Base-by-base conservation (phyloP, 2,797 vertebrate species). In the Vespertilio murinus region DNA sequence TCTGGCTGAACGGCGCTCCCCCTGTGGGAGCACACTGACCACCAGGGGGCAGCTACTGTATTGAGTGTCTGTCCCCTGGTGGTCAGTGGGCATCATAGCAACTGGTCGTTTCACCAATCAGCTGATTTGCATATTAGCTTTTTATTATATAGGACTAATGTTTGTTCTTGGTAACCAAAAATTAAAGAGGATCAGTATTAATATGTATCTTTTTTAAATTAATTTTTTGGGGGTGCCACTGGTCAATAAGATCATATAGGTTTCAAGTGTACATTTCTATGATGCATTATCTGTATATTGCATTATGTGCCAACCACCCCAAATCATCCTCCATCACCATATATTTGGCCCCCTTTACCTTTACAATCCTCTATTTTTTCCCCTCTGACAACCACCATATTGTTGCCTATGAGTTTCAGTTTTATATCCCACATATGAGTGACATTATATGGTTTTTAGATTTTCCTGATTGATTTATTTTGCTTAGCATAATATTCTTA, bases 81-180 rank as follows among this genome's bases (percentile, higher is more conserved):
- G 12, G 59, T 61, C 5, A 59, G 25, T 61, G 59, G 5, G 59
- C 28, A 30, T 61, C 59, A 61, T 59, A 59, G 11, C 11, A 2
- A 28, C 59, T 30, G 12, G 28, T 61, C 28, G 2, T 61, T 61
- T 12, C 12, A 28, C 12, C 59, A 61, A 28, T 61, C 25, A 13
- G 2, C 59, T 28, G 5, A 30, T 61, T 61, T 61, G 28, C 59
- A 61, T 61, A 61, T 61, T 61, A 61, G 5, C 12, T 2, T 61
- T 61, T 61, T 61, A 61, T 61, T 30, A 61, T 61, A 61, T 61
- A 61, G 59, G 59, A 61, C 28, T 30, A 14, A 61, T 81, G 28
- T 42, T 87, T 93, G 23, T 90, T 78, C 16, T 90, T 67, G 82
- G 33, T 79, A 77, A 54, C n/a, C 17, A 84, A 92, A 90, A 82